Evolutionary conservation across 2,888 invertebrate genomes (phyloP).

Genomic region (Himalopsyche kuldschensis): DNA sequence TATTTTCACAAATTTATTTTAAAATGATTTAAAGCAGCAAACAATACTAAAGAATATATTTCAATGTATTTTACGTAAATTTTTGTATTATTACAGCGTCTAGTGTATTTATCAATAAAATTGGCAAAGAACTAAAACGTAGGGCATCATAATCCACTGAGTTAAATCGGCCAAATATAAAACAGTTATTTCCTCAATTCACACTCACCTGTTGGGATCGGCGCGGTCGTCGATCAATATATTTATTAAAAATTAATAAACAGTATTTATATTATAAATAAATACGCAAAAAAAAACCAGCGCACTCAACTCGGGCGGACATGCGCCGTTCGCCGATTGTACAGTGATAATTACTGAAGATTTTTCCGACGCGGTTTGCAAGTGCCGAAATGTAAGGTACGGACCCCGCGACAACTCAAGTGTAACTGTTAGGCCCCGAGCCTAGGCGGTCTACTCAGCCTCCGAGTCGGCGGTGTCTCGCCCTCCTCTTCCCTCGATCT

Average conservation of each 20-base stretch:
- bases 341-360: not conserved
- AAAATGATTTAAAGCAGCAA: no score
- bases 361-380: not conserved
- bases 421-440: not conserved
- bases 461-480: not conserved
- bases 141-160: not conserved
- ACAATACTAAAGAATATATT: no score
- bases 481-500: not conserved
- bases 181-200: not conserved
- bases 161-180: not conserved
- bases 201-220: conserved; percentile 1
- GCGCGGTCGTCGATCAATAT: not conserved
- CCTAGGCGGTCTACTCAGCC: not conserved
- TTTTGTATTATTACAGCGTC: no score
- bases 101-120: no score
- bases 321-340: not conserved
- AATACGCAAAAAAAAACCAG: not conserved
- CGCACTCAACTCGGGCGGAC: not conserved
- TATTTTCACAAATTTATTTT: no score
- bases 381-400: not conserved
- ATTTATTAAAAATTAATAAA: not conserved
- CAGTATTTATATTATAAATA: not conserved
- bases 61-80: no score
- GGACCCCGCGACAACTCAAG: not conserved
- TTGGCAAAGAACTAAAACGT: no score